A percentile compares a stretch with the other conserved stretches of the same genome.
Evolutionary conservation across 1,140 invertebrate genomes (phyloP).

Genomic region (Drosophila nigrodunni): DNA sequence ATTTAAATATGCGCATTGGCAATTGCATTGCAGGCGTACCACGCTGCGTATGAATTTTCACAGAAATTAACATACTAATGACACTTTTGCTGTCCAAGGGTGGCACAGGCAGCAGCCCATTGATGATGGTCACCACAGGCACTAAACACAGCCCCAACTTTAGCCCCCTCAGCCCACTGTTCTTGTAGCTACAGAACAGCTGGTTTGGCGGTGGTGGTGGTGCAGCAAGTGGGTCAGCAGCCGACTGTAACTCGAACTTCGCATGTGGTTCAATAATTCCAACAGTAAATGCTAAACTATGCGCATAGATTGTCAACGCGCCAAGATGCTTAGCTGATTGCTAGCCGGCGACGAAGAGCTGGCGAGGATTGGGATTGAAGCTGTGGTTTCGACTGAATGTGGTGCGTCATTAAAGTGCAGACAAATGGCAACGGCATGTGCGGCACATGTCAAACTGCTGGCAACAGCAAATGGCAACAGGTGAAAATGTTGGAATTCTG

Average conservation of each 20-base stretch:
- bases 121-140: slow-evolving; percentile 39
- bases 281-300: slow-evolving; percentile 72
- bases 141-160: neutral
- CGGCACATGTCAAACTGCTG: slow-evolving; percentile 76
- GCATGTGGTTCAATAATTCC: slow-evolving; percentile 65
- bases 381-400: slow-evolving; percentile 20
- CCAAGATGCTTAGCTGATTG: slow-evolving; percentile 66
- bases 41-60: slow-evolving; percentile 63
- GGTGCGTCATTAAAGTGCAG: slow-evolving; percentile 80
- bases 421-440: slow-evolving; percentile 82
- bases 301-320: slow-evolving; percentile 70
- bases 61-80: slow-evolving; percentile 60
- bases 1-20: slow-evolving; percentile 60
- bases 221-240: slow-evolving; percentile 47
- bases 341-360: slow-evolving; percentile 21
- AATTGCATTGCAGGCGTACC: slow-evolving; percentile 61
- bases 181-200: slow-evolving; percentile 7
- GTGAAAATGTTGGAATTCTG: slow-evolving; percentile 83
- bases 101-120: slow-evolving; percentile 23
- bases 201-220: slow-evolving; percentile 23
- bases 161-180: neutral
- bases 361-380: slow-evolving; percentile 55
- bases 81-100: slow-evolving; percentile 45
- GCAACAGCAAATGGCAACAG: slow-evolving; percentile 76
- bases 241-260: slow-evolving; percentile 47